Base-by-base conservation (phyloP, 2,888 invertebrate species). In the Anthophora plumipes region DNA sequence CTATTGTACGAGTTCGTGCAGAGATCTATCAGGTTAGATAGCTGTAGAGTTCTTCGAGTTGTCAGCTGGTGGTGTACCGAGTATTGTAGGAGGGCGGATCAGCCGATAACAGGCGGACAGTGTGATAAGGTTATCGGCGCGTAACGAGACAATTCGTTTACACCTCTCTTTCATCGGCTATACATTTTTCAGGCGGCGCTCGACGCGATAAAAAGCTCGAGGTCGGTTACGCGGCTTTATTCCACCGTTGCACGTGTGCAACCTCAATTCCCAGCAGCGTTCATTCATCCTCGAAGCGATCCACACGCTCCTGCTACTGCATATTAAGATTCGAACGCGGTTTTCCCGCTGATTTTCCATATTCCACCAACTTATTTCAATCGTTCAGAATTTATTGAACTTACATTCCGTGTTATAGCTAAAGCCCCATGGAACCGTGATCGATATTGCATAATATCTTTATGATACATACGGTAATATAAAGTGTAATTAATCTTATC, bases 301-400 rank as follows among this genome's bases (percentile, higher is more conserved):
- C 68, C 43, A 52, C 72, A 61, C 61, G 46, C 59, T 61, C 70
- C 70, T 70, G 70, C 22, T 41, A 14, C 20, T 5, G 20, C 48
- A 25, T 73, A 76, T 76, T 73, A 73, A 61, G 54, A 74, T 74
- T 70, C 76, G 64, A 64, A 70, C 70, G 55, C 63, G 41, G 63
- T 43, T 76, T 74, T 31, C 75, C 39, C 57, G n/a, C 57, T 59
- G 63, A 75, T 74, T 76, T 43, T 64, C 76, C 20, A 76, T 74
- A 64, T 74, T 64, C 55, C 39, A 7, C 14, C 48, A 20, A 20
- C 12, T 48, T 12, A 4, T 57, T 63, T 41, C 73, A 20, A 31
- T 20, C 11, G 6, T 20, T 20, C 41, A 11, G 60, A 52, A 57
- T 76, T 76, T 57, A 76, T 76, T 31, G 74, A 48, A 20, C 54